phyloP scores from a whole-genome alignment of 2,797 vertebrate species.

The Takifugu rubripes region DNA sequence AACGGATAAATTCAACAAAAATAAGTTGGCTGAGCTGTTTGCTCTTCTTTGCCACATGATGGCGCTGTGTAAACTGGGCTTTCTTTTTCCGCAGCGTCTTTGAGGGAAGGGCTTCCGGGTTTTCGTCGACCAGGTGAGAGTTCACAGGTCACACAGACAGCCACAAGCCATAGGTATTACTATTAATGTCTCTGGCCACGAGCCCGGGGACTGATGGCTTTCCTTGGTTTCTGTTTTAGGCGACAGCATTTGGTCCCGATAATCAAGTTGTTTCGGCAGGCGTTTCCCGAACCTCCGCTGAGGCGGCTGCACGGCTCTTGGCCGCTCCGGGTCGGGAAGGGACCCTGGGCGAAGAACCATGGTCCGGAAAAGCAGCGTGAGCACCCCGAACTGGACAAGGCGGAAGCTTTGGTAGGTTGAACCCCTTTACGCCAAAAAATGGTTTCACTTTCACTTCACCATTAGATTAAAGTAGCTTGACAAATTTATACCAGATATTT shows the following conservation, averaged over 20 bases:
- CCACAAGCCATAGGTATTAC: not conserved
- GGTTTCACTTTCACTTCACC: constrained; percentile 1
- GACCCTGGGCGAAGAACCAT: constrained; percentile 63
- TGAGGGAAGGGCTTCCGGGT: constrained; percentile 18
- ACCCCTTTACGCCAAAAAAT: not conserved
- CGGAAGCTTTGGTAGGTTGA: constrained; percentile 81
- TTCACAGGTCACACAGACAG: constrained; percentile 49
- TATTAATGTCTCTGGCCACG: not conserved
- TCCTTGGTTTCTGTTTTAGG: constrained; percentile 59
- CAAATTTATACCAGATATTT: not conserved
- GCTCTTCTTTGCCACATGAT: not conserved
- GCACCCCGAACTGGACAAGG: constrained; percentile 82
- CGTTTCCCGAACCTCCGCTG: constrained; percentile 23
- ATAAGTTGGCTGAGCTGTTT: not conserved
- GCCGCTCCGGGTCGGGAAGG: constrained; percentile 60
- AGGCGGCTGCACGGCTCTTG: constrained; percentile 52
- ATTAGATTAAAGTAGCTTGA: not conserved
- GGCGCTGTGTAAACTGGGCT: constrained; percentile 39
- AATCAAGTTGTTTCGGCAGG: constrained; percentile 24
- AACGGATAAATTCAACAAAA: too few species aligned
- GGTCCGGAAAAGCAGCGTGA: constrained; percentile 64
- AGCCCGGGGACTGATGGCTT: constrained; percentile 67
- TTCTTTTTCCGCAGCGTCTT: accelerated
- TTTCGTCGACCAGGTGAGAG: constrained; percentile 49
- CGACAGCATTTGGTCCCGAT: constrained; percentile 53